Conservation (phyloP, 2,888 invertebrate genomes). For the Horisme vitalbata region DNA sequence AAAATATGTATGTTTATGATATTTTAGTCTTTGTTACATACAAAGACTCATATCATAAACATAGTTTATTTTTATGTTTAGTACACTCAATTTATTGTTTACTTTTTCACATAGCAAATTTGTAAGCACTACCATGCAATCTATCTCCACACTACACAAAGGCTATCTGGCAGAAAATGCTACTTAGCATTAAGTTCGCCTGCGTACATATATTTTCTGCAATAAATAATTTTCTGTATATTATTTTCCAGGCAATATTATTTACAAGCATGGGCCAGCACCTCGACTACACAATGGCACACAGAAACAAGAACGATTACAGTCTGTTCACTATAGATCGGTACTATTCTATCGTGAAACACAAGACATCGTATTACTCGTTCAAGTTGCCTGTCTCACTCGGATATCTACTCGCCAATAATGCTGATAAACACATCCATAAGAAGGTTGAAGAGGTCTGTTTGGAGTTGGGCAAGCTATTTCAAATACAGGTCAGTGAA, state of each 20-base stretch:
- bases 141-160: no score
- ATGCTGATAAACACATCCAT: conserved; percentile 85
- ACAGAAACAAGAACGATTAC: conserved; percentile 51
- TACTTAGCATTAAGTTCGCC: no score
- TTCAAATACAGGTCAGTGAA: conserved; percentile 91
- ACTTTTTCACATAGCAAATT: no score
- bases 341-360: conserved; percentile 92
- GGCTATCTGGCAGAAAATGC: no score
- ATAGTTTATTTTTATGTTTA: no score
- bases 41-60: no score
- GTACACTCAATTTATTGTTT: no score
- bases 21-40: no score
- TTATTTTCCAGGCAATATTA: conserved; percentile 56
- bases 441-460: conserved; percentile 90
- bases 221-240: no score
- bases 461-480: conserved; percentile 94
- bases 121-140: no score
- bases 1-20: no score
- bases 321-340: conserved; percentile 89
- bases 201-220: no score
- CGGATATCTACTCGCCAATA: conserved; percentile 91
- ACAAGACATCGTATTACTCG: conserved; percentile 95
- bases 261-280: conserved; percentile 91
- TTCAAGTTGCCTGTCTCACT: conserved; percentile 93
- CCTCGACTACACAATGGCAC: conserved; percentile 87